phyloP scores from a whole-genome alignment of 2,113 vertebrate genomes.

The Onychostoma macrolepis region DNA sequence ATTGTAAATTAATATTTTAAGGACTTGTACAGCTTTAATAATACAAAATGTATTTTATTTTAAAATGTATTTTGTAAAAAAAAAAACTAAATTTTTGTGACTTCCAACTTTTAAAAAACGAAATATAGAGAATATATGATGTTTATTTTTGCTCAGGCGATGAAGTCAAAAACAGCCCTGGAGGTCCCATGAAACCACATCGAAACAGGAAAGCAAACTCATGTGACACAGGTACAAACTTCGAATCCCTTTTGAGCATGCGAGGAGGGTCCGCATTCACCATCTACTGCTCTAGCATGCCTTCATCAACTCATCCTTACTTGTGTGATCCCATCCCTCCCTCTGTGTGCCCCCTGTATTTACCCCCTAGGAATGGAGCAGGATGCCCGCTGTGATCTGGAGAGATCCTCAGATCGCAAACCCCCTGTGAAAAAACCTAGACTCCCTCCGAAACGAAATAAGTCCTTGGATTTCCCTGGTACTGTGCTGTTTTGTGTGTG shows the following conservation, averaged over 20 bases:
- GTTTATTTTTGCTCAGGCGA: conserved; percentile 63
- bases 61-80: no score
- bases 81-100: not conserved
- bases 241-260: not conserved
- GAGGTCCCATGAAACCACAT: conserved; percentile 64
- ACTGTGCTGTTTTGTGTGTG: conserved; percentile 63
- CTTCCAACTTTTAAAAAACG: not conserved
- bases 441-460: conserved; percentile 76
- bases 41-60: no score
- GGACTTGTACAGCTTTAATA: no score
- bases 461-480: conserved; percentile 75
- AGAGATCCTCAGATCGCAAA: conserved; percentile 75
- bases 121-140: not conserved
- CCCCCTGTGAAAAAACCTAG: conserved; percentile 74
- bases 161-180: conserved; percentile 57
- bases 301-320: conserved; percentile 13
- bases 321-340: conserved; percentile 26
- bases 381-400: conserved; percentile 72
- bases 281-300: not conserved
- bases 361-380: conserved; percentile 72
- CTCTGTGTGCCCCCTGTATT: conserved; percentile 53
- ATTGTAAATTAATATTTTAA: no score
- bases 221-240: conserved; percentile 74
- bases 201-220: conserved; percentile 76
- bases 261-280: not conserved